Conservation (phyloP, 2,797 vertebrate genomes). For the Podarcis siculus region DNA sequence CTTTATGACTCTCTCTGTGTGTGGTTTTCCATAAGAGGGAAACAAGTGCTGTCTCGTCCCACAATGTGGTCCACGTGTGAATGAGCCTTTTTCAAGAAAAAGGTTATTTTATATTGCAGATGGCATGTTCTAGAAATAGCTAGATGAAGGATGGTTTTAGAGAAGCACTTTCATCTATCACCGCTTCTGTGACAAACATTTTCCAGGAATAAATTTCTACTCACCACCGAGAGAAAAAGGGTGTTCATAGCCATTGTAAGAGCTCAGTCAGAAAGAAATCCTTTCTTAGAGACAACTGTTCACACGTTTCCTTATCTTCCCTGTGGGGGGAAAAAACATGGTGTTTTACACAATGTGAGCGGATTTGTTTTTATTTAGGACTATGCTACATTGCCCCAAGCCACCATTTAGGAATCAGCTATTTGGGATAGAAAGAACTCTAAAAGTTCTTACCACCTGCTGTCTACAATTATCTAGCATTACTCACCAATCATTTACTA, state of each 20-base stretch:
- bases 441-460: not conserved
- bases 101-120: not conserved
- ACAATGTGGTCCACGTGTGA: not conserved
- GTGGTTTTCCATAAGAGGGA: not conserved
- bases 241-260: constrained; percentile 7
- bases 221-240: constrained; percentile 13
- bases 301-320: not conserved
- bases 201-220: not conserved
- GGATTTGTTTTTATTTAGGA: not conserved
- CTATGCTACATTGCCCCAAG: not conserved
- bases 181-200: not conserved
- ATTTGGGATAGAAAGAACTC: not conserved
- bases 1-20: not conserved
- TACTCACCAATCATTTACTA: not conserved
- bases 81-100: not conserved
- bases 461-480: not conserved
- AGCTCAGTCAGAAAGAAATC: not conserved
- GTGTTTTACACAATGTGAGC: not conserved
- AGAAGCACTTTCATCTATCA: not conserved
- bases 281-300: not conserved
- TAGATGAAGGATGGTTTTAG: not conserved
- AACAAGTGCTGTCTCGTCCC: not conserved
- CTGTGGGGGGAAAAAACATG: not conserved
- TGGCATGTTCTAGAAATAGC: not conserved
- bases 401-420: not conserved